A percentile compares a stretch with the other conserved stretches of the same genome.
Evolutionary conservation across 2,888 invertebrate species (phyloP).

Genomic region (Dysmachus trigonus): DNA sequence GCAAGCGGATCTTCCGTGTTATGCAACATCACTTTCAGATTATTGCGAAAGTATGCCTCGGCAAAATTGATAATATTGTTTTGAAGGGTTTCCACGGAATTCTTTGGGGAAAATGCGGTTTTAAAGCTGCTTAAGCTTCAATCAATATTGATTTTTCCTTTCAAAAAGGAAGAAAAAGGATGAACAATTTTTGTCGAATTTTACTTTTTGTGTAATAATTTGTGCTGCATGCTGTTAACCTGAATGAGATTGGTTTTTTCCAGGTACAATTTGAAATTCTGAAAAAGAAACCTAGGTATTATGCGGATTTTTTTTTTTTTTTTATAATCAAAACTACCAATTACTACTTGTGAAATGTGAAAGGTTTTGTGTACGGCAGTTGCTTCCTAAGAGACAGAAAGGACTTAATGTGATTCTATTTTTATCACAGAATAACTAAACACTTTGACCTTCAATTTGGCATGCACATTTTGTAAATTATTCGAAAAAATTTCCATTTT

Average conservation of each 20-base stretch:
- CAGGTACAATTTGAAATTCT: neutral
- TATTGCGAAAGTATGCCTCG: neutral
- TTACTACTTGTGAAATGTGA: neutral
- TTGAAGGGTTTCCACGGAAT: neutral
- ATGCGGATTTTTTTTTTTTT: neutral
- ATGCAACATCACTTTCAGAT: neutral
- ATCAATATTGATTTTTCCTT: neutral
- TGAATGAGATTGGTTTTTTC: neutral
- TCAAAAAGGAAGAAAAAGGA: neutral
- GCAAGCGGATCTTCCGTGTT: neutral
- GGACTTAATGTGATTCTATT: neutral
- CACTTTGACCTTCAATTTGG: neutral
- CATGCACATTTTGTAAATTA: neutral
- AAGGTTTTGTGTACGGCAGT: neutral
- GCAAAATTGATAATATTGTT: neutral
- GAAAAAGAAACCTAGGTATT: neutral
- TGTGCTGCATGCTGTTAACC: neutral
- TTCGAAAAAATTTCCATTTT: neutral
- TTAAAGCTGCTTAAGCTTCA: neutral
- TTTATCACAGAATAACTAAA: neutral
- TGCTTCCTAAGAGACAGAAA: neutral
- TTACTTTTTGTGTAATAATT: neutral
- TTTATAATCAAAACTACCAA: neutral
- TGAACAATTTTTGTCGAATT: neutral
- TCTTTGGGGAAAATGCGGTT: neutral